Conservation (phyloP, 2,888 invertebrate genomes). For the Myopa testacea region DNA sequence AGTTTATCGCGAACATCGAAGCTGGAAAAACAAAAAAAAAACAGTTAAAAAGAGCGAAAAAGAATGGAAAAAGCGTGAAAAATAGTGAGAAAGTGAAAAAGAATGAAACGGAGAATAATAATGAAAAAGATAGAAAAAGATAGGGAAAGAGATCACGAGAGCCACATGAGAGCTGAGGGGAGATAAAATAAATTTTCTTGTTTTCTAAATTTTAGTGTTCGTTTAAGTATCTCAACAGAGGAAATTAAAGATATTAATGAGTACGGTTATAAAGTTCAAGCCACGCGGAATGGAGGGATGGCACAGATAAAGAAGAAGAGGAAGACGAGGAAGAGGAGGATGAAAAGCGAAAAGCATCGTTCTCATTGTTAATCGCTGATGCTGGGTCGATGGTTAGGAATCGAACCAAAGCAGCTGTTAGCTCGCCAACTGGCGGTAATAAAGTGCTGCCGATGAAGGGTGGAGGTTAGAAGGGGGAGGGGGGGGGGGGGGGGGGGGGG, state of each 20-base stretch:
- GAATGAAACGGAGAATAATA: slow-evolving; percentile 26
- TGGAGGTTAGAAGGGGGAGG: not conserved
- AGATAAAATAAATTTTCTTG: slow-evolving; percentile 35
- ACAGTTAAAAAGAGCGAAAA: slow-evolving; percentile 20
- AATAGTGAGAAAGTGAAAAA: slow-evolving; percentile 19
- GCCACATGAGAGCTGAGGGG: not conserved
- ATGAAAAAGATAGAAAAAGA: slow-evolving; percentile 1
- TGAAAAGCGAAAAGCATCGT: slow-evolving; percentile 8
- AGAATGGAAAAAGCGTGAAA: not conserved
- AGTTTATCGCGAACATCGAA: slow-evolving; percentile 89
- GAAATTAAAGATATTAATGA: slow-evolving; percentile 40
- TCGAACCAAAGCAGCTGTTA: slow-evolving; percentile 10
- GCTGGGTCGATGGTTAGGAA: slow-evolving; percentile 9
- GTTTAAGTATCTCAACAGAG: slow-evolving; percentile 24
- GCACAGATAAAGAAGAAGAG: not conserved
- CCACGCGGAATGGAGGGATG: not conserved
- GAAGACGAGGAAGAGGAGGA: not conserved
- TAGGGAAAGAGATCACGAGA: not conserved
- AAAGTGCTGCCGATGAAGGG: slow-evolving; percentile 1
- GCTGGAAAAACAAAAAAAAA: slow-evolving; percentile 69
- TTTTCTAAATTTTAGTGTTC: slow-evolving; percentile 24
- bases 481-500: not conserved
- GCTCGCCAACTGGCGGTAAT: slow-evolving; percentile 19
- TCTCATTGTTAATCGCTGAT: slow-evolving; percentile 27
- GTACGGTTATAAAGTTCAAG: slow-evolving; percentile 24